These are phyloP conservation scores for Holacanthella duospinosa DNA, from an alignment of 2,888 invertebrate genomes.

Conservation along the genomic window DNA sequence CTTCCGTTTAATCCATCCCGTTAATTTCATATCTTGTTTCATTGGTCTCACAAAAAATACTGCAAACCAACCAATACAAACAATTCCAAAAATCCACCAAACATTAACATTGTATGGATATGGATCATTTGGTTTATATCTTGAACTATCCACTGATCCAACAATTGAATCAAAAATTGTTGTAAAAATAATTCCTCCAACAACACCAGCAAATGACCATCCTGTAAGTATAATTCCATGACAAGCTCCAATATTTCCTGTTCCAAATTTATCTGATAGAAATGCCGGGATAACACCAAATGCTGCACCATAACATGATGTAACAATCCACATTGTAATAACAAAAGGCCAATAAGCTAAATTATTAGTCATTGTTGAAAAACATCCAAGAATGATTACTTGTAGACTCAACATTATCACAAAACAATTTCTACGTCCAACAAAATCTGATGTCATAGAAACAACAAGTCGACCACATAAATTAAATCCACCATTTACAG, in stretches of 20 bases:
- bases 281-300: slow-evolving; percentile 17
- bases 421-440: slow-evolving; percentile 32
- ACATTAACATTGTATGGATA: slow-evolving; percentile 31
- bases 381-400: slow-evolving; percentile 17
- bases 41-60: slow-evolving; percentile 25
- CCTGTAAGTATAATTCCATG: slow-evolving; percentile 30
- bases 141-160: slow-evolving; percentile 5
- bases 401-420: slow-evolving; percentile 27
- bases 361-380: slow-evolving; percentile 23
- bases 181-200: slow-evolving; percentile 28
- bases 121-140: too few species aligned
- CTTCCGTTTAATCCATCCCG: neutral
- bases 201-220: slow-evolving; percentile 30
- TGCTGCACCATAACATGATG: slow-evolving; percentile 15
- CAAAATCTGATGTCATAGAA: slow-evolving; percentile 26
- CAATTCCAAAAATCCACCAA: slow-evolving; percentile 29
- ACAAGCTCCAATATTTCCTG: slow-evolving; percentile 27
- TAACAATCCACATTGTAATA: slow-evolving; percentile 22
- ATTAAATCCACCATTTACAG: slow-evolving; percentile 34
- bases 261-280: slow-evolving; percentile 20
- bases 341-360: slow-evolving; percentile 29
- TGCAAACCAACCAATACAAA: slow-evolving; percentile 22
- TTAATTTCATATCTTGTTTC: neutral
- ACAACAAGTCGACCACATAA: slow-evolving; percentile 27
- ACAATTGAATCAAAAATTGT: slow-evolving; percentile 19